phyloP scores from a whole-genome alignment of 2,797 vertebrate genomes.

The Anniella stebbinsi region DNA sequence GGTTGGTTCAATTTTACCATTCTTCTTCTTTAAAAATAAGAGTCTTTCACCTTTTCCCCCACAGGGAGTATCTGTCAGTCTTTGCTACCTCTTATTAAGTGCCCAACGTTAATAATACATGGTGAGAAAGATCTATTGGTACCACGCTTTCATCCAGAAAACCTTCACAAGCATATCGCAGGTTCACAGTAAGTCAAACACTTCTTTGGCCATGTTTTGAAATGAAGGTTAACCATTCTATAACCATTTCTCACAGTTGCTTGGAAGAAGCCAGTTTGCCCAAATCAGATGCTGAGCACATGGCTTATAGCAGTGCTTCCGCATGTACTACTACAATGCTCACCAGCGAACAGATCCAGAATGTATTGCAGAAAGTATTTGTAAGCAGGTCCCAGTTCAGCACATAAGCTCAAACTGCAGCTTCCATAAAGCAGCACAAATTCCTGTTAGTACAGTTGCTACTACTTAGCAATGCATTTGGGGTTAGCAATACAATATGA shows the following conservation, averaged over 20 bases:
- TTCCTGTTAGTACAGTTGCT: not conserved
- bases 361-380: not conserved
- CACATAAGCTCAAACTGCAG: not conserved
- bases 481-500: not conserved
- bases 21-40: not conserved
- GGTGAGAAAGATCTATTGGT: conserved; percentile 91
- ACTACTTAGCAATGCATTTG: not conserved
- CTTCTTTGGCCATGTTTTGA: not conserved
- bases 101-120: conserved; percentile 91
- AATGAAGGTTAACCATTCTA: not conserved
- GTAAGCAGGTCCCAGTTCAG: not conserved
- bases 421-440: not conserved
- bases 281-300: not conserved
- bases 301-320: not conserved
- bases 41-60: not conserved
- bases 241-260: not conserved
- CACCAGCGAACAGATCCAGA: not conserved
- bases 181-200: conserved; percentile 84
- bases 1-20: not conserved
- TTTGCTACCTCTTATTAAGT: conserved; percentile 84
- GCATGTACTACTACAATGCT: too few species aligned
- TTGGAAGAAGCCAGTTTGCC: not conserved
- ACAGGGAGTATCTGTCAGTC: conserved; percentile 90
- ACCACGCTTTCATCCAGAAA: conserved; percentile 85
- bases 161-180: conserved; percentile 84